Evolutionary conservation across 2,113 vertebrate species (phyloP), one percentile per base, ranked within the genome.

Genomic region (Semnornis frantzii): DNA sequence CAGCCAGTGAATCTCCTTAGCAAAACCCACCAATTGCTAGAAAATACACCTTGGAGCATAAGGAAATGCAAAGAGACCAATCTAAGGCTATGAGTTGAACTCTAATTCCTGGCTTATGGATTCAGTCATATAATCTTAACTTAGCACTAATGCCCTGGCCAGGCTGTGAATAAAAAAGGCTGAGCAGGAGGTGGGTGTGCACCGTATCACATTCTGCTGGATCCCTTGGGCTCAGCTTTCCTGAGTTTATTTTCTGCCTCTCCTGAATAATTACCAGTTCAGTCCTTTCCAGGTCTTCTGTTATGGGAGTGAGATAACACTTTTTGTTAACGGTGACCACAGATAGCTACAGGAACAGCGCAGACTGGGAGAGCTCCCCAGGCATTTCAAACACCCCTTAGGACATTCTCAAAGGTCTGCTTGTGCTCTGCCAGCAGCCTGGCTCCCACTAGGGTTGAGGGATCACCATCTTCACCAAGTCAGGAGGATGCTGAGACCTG

Each of bases 201-300:
- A 23, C 1, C 1, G 50, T 16, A 81, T 85, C 92, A 59, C 85
- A 52, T 87, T 93, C 87, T 76, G 24, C 78, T 72, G 13, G 2
- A 75, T 42, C 86, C 87, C 85, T 85, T 0, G 0, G 82, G 82
- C 79, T 96, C 90, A 85, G 90, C 90, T 85, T 89, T 82, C 90
- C 79, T 11, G 25, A 30, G 44, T 30, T 84, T 60, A 75, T 84
- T 82, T 89, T 89, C 82, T 89, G 85, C 59, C 55, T 34, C 89
- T 80, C 68, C 64, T 87, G 54, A 73, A 85, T 91, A 93, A 95
- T 85, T 48, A 85, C 39, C 68, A 76, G 25, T 1, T 79, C 37
- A 31, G 6, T 24, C 85, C 82, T 89, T 82, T 55, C 85, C 87
- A 92, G 52, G 64, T 74, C 92, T 92, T 94, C 93, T 89, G 87